A percentile compares a stretch with the other conserved stretches of the same genome.
These are phyloP conservation scores for Vicugna pacos DNA, from an alignment of 2,113 vertebrate genomes.

Conservation along the genomic window DNA sequence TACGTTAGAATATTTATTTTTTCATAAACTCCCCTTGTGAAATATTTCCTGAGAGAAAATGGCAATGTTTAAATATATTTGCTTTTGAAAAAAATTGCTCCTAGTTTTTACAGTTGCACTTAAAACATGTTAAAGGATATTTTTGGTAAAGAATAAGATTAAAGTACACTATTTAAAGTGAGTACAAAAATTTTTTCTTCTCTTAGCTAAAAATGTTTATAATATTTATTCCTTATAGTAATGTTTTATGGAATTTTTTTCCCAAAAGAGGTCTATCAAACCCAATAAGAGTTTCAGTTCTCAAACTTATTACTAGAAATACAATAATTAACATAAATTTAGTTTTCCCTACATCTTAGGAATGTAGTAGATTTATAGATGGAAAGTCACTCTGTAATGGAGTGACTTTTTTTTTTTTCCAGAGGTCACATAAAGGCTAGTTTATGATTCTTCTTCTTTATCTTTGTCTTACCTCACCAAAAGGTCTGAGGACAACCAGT, in stretches of 20 bases:
- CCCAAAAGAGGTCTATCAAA: background rate
- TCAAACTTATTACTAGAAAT: background rate
- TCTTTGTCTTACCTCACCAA: background rate
- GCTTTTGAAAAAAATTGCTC: background rate
- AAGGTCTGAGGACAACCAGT: background rate
- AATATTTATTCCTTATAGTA: background rate
- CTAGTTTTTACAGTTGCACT: slow-evolving; percentile 12
- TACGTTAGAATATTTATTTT: background rate
- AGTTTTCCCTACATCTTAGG: background rate
- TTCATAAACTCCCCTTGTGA: background rate
- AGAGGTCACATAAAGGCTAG: background rate
- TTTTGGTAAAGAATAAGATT: background rate
- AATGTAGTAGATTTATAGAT: background rate
- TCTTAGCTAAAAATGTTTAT: slow-evolving; percentile 19
- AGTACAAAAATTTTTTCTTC: background rate
- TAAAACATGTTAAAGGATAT: background rate
- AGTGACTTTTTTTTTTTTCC: background rate
- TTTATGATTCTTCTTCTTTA: background rate
- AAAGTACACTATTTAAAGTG: background rate
- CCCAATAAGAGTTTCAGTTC: background rate
- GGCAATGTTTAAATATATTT: background rate
- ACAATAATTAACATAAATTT: background rate
- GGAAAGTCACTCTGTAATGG: background rate
- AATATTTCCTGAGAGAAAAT: slow-evolving; percentile 25
- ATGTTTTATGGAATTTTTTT: background rate